phyloP scores from a whole-genome alignment of 2,113 vertebrate genomes.

The Bothrops jararaca region DNA sequence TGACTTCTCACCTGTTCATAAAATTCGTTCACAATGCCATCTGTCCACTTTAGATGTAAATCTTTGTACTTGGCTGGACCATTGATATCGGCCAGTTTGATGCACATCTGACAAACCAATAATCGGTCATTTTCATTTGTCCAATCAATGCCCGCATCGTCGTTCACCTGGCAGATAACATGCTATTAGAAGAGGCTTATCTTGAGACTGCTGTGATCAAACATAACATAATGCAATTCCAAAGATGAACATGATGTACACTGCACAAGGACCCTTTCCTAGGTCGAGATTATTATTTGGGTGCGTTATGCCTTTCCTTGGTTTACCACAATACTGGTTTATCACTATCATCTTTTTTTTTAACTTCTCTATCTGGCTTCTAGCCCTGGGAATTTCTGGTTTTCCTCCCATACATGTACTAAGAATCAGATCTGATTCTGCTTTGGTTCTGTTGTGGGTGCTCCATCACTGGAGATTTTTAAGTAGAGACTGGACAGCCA shows the following conservation, averaged over 20 bases:
- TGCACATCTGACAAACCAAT: slow-evolving; percentile 98
- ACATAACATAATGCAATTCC: background rate
- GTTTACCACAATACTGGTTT: background rate
- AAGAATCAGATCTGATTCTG: background rate
- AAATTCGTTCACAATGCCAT: slow-evolving; percentile 97
- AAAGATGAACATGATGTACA: background rate
- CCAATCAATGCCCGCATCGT: slow-evolving; percentile 97
- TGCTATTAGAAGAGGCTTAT: background rate
- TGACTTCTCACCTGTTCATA: slow-evolving; percentile 86
- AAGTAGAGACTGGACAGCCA: background rate
- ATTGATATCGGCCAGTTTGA: slow-evolving; percentile 96
- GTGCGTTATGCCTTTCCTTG: background rate
- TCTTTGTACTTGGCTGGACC: slow-evolving; percentile 94
- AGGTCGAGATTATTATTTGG: too few relatives aligned
- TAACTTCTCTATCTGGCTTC: background rate
- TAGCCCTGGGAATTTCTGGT: background rate
- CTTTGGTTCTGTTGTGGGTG: background rate
- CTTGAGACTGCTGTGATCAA: too few relatives aligned
- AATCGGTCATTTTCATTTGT: slow-evolving; percentile 94
- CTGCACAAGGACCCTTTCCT: background rate
- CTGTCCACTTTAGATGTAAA: slow-evolving; percentile 94
- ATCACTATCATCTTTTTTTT: background rate
- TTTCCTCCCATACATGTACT: background rate
- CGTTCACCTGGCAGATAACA: slow-evolving; percentile 79
- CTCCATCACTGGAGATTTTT: background rate